Conservation (phyloP, 2,113 vertebrate genomes). For the Dasyurus viverrinus region DNA sequence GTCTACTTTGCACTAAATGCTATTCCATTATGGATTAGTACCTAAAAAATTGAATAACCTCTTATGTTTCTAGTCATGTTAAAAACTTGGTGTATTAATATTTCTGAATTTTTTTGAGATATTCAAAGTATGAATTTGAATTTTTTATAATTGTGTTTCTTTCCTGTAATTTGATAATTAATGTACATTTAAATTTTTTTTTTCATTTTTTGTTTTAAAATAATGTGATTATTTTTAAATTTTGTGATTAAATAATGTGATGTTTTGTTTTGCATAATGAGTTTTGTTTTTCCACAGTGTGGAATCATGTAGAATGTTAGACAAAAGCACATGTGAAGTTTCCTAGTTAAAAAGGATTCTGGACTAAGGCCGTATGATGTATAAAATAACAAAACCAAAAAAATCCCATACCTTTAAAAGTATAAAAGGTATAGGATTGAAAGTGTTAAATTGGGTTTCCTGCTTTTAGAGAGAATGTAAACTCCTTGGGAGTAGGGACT, state of each 20-base stretch:
- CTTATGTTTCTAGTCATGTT: neutral
- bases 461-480: neutral
- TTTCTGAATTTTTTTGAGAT: neutral
- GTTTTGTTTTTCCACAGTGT: neutral
- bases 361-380: neutral
- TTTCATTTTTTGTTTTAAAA: neutral
- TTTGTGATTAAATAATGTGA: neutral
- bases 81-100: neutral
- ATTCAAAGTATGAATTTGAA: neutral
- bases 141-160: neutral
- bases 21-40: neutral
- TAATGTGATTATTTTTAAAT: neutral
- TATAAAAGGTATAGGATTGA: neutral
- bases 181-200: neutral
- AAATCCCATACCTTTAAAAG: neutral
- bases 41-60: neutral
- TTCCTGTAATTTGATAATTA: neutral
- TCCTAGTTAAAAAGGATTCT: neutral
- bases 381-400: neutral
- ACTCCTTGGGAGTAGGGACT: neutral
- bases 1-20: neutral
- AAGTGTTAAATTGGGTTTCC: neutral
- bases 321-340: neutral
- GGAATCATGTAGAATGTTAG: neutral
- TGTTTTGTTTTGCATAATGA: neutral